phyloP scores from a whole-genome alignment of 2,113 vertebrate species.

The Alosa alosa region DNA sequence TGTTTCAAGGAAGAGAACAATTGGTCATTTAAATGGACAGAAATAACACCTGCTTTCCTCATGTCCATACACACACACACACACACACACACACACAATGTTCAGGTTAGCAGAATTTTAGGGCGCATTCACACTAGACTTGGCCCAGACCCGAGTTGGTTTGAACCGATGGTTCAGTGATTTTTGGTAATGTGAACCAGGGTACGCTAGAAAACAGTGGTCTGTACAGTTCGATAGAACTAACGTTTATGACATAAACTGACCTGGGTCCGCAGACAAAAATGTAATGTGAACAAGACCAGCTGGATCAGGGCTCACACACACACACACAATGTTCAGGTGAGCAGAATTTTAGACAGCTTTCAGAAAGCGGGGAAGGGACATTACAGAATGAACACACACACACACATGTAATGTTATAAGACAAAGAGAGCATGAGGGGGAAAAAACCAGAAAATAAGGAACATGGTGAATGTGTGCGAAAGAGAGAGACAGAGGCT shows the following conservation, averaged over 20 bases:
- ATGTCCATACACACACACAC: background rate
- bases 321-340: conserved; percentile 28
- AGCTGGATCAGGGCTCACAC: background rate
- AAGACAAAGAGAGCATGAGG: conserved; percentile 79
- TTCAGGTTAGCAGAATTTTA: conserved; percentile 34
- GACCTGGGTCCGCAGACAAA: no score
- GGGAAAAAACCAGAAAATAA: conserved; percentile 77
- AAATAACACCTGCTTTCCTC: background rate
- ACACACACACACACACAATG: background rate
- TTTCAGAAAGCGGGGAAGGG: background rate
- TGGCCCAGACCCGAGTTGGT: no score
- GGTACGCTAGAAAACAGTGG: no score
- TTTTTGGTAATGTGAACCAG: no score
- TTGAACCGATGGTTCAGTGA: no score
- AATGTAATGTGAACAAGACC: no score
- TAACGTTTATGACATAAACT: no score
- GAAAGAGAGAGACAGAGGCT: conserved; percentile 77
- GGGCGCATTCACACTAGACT: no score
- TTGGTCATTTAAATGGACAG: background rate
- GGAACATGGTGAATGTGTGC: conserved; percentile 79
- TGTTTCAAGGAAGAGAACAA: background rate
- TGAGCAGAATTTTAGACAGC: conserved; percentile 32
- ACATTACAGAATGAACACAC: background rate
- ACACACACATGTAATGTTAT: conserved; percentile 54
- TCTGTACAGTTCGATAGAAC: no score